phyloP scores from a whole-genome alignment of 2,797 vertebrate genomes.

The Danio choprae region DNA sequence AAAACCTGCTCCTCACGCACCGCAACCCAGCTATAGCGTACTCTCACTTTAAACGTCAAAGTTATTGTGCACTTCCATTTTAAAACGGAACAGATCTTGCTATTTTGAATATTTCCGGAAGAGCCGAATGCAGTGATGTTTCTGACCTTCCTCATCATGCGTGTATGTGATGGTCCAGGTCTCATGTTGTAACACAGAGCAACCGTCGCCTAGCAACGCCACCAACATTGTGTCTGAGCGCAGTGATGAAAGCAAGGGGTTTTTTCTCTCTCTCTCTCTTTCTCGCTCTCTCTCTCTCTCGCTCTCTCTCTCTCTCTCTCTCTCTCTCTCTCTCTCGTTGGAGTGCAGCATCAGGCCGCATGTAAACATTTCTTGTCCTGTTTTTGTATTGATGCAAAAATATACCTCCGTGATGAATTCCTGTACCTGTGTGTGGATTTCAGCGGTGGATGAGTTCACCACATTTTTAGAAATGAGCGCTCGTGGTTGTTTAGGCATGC shows the following conservation, averaged over 20 bases:
- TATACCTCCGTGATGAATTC: slow-evolving; percentile 27
- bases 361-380: slow-evolving; percentile 35
- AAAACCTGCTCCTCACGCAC: slow-evolving; percentile 42
- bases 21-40: slow-evolving; percentile 21
- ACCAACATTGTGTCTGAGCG: slow-evolving; percentile 54
- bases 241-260: slow-evolving; percentile 54
- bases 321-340: neutral
- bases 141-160: slow-evolving; percentile 31
- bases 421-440: slow-evolving; percentile 23
- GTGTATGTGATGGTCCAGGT: slow-evolving; percentile 44
- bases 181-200: slow-evolving; percentile 57
- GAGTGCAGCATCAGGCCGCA: slow-evolving; percentile 42
- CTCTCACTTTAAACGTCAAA: slow-evolving; percentile 18
- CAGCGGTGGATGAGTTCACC: neutral
- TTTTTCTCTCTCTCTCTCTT: neutral
- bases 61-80: neutral
- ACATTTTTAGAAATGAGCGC: neutral
- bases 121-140: slow-evolving; percentile 13
- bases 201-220: slow-evolving; percentile 66
- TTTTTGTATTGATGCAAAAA: slow-evolving; percentile 26
- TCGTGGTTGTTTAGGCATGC: slow-evolving; percentile 13
- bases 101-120: slow-evolving; percentile 21
- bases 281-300: neutral
- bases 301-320: neutral
- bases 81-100: neutral